Conservation (phyloP, 1,140 invertebrate species). For the Thaumatotibia leucotreta region DNA sequence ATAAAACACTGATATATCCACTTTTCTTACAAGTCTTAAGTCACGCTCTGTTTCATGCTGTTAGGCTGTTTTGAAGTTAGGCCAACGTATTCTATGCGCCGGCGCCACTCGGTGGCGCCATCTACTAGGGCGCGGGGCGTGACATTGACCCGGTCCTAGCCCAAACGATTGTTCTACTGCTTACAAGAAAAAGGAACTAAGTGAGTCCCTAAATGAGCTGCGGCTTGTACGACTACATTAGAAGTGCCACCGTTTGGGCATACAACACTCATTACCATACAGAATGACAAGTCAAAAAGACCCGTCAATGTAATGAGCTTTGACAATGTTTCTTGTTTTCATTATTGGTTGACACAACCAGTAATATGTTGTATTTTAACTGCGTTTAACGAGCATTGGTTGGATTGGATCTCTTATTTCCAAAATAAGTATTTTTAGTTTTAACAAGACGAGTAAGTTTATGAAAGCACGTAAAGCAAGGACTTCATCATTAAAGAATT, state of each 20-base stretch:
- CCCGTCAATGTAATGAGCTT: background rate
- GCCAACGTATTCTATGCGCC: background rate
- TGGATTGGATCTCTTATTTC: background rate
- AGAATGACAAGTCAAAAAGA: background rate
- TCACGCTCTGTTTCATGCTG: background rate
- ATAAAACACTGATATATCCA: conserved; percentile 18
- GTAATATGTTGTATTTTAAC: background rate
- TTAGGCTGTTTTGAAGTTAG: background rate
- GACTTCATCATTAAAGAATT: no score
- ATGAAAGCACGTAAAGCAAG: no score
- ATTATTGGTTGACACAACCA: background rate
- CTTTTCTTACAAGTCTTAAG: background rate
- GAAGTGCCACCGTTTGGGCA: background rate
- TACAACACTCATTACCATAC: background rate
- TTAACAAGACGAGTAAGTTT: no score
- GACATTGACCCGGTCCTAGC: conserved; percentile 24
- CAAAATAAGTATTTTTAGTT: no score
- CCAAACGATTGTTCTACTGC: background rate
- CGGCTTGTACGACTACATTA: background rate
- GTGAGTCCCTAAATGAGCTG: background rate
- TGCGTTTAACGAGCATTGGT: no score
- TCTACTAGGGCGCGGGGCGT: conserved; percentile 24
- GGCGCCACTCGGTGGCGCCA: conserved; percentile 31
- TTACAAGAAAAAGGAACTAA: background rate
- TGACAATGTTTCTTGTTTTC: background rate